These are phyloP conservation scores for Andrena hattorfiana DNA, from an alignment of 2,888 invertebrate species.

Conservation along the genomic window DNA sequence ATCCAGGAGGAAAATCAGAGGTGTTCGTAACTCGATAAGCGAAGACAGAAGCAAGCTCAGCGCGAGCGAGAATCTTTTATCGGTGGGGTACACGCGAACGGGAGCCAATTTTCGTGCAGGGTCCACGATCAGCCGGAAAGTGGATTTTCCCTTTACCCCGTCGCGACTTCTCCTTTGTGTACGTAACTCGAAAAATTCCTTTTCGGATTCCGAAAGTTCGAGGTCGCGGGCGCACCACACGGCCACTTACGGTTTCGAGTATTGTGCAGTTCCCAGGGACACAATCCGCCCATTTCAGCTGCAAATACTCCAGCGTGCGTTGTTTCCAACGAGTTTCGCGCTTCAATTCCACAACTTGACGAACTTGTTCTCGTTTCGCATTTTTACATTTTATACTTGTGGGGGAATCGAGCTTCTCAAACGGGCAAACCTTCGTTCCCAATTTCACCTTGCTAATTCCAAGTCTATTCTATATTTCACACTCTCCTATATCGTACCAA, in stretches of 20 bases:
- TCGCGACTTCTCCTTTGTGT: background rate
- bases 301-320: background rate
- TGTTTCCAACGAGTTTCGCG: background rate
- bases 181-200: conserved; percentile 27
- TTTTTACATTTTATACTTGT: background rate
- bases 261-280: conserved; percentile 5
- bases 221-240: background rate
- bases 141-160: background rate
- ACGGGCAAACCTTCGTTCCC: background rate
- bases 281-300: background rate
- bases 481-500: too few species aligned
- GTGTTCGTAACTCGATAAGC: background rate
- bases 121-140: conserved; percentile 20
- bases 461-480: too few species aligned
- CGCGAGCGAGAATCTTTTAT: conserved; percentile 20
- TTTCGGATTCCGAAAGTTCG: background rate
- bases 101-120: conserved; percentile 21
- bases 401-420: background rate
- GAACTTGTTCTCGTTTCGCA: background rate
- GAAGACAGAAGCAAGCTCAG: conserved; percentile 10
- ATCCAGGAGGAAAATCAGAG: background rate
- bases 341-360: too few species aligned
- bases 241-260: background rate
- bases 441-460: too few species aligned
- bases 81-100: conserved; percentile 7